Evolutionary conservation across 2,888 invertebrate species (phyloP).

Genomic region (Blastobasis adustella): DNA sequence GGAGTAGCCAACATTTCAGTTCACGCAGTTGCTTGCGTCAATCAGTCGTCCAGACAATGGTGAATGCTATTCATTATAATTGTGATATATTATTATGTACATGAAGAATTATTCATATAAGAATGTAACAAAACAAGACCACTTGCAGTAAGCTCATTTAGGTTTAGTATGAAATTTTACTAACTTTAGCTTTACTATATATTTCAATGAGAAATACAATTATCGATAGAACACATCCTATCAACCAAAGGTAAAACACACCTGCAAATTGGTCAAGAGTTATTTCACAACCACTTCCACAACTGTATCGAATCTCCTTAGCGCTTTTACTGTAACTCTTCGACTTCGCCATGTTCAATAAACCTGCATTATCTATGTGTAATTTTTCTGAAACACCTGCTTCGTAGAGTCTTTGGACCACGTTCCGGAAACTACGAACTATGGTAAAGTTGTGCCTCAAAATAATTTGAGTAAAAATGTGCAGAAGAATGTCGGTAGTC

Average conservation of each 20-base stretch:
- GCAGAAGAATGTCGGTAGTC: slow-evolving; percentile 35
- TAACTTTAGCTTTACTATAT: slow-evolving; percentile 1
- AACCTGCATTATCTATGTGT: too few relatives aligned
- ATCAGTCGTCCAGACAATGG: too few relatives aligned
- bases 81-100: too few relatives aligned
- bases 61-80: too few relatives aligned
- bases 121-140: too few relatives aligned
- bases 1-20: too few relatives aligned
- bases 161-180: too few relatives aligned
- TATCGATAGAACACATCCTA: slow-evolving; percentile 38
- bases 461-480: slow-evolving; percentile 49
- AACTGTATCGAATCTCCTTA: too few relatives aligned
- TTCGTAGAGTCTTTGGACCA: slow-evolving; percentile 37
- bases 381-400: slow-evolving; percentile 45
- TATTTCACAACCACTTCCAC: slow-evolving; percentile 43
- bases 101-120: too few relatives aligned
- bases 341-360: slow-evolving; percentile 36
- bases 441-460: slow-evolving; percentile 35
- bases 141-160: too few relatives aligned
- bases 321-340: slow-evolving; percentile 32
- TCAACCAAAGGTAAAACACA: slow-evolving; percentile 39
- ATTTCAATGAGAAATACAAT: slow-evolving; percentile 38
- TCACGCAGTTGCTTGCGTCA: too few relatives aligned
- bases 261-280: slow-evolving; percentile 39
- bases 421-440: slow-evolving; percentile 24